phyloP scores from a whole-genome alignment of 2,113 vertebrate genomes.

The Urocitellus parryii region DNA sequence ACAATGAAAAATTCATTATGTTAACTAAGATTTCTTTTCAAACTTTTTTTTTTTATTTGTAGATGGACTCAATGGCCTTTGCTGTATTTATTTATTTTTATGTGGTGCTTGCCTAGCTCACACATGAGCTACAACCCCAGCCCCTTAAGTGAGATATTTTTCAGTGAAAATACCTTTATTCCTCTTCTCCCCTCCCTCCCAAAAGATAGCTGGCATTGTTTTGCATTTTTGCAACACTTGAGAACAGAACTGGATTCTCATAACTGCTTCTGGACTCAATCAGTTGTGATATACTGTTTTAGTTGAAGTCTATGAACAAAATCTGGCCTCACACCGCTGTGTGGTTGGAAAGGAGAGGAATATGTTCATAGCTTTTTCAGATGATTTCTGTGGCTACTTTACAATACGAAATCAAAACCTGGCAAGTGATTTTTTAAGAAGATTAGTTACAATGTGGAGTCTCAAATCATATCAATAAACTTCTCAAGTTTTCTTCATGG shows the following conservation, averaged over 20 bases:
- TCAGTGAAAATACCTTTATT: conserved; percentile 32
- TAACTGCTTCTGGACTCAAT: conserved; percentile 6
- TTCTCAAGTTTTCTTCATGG: background rate
- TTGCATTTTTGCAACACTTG: background rate
- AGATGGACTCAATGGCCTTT: too few relatives aligned
- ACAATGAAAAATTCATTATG: background rate
- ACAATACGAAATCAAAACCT: background rate
- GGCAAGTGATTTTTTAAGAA: background rate
- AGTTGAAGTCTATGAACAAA: conserved; percentile 9
- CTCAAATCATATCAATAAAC: background rate
- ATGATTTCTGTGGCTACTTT: background rate
- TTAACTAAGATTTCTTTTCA: background rate
- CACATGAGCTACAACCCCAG: too few relatives aligned
- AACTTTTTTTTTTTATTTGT: too few relatives aligned
- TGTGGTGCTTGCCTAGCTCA: too few relatives aligned
- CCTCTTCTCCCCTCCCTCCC: background rate
- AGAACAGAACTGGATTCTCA: background rate
- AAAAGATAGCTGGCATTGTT: background rate
- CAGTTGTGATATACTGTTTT: background rate
- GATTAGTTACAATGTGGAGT: background rate
- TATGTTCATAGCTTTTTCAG: background rate
- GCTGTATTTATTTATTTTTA: too few relatives aligned
- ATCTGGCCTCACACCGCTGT: background rate
- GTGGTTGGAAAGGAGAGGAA: background rate
- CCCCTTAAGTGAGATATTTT: background rate